phyloP scores from a whole-genome alignment of 2,888 invertebrate genomes.

The Leucophenga montana region DNA sequence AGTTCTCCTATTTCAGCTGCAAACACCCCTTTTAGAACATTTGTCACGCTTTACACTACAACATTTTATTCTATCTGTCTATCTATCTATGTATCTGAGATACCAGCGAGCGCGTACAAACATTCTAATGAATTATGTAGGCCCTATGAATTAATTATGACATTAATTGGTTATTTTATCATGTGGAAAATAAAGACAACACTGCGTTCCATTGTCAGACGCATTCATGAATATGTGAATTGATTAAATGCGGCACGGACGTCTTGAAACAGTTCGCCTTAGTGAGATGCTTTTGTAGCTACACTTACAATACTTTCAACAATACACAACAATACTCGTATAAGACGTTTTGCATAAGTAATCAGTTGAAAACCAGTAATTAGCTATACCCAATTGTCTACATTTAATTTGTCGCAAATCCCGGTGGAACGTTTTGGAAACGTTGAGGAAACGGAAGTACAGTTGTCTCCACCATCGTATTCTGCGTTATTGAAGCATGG shows the following conservation, averaged over 20 bases:
- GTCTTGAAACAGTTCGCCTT: too few species aligned
- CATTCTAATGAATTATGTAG: not conserved
- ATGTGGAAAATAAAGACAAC: slow-evolving; percentile 25
- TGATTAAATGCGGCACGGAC: slow-evolving; percentile 1
- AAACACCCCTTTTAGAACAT: not conserved
- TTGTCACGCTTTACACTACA: not conserved
- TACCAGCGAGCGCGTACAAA: too few species aligned
- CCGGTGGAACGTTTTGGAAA: slow-evolving; percentile 1
- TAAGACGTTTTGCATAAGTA: slow-evolving; percentile 18
- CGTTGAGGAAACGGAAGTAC: too few species aligned
- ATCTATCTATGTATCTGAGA: too few species aligned
- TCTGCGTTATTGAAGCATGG: not conserved
- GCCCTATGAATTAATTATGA: slow-evolving; percentile 21
- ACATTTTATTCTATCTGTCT: too few species aligned
- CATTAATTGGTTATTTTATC: slow-evolving; percentile 28
- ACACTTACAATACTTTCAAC: too few species aligned
- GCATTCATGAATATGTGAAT: slow-evolving; percentile 6
- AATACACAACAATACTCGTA: too few species aligned
- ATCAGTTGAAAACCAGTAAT: slow-evolving; percentile 25
- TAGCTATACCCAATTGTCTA: slow-evolving; percentile 14
- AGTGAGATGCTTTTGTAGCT: not conserved
- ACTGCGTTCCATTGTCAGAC: too few species aligned
- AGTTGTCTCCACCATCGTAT: too few species aligned
- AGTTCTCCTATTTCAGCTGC: not conserved
- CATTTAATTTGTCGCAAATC: slow-evolving; percentile 23